Percentiles rank a stretch among this genome's conserved stretches.
Conservation (phyloP, 2,797 vertebrate genomes). For the Picus viridis region DNA sequence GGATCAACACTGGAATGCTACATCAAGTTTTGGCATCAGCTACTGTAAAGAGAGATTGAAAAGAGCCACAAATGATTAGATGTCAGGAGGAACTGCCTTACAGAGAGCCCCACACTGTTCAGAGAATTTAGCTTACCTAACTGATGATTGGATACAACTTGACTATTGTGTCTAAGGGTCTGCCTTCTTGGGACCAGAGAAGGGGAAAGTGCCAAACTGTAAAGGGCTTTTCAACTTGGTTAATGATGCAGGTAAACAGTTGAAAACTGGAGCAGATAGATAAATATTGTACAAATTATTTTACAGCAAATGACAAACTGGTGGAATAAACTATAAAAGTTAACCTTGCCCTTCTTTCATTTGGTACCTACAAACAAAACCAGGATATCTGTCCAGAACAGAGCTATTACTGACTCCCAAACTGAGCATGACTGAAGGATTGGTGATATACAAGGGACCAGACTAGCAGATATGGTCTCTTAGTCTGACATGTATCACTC, state of each 20-base stretch:
- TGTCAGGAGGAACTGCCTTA: background rate
- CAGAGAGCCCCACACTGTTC: background rate
- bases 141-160: background rate
- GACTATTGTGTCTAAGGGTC: background rate
- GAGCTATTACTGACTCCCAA: background rate
- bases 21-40: background rate
- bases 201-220: background rate
- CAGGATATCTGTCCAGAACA: background rate
- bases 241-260: background rate
- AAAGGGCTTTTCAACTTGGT: background rate
- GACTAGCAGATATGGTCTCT: background rate
- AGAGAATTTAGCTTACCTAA: background rate
- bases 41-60: background rate
- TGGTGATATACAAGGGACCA: background rate
- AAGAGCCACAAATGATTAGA: background rate
- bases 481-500: background rate
- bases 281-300: background rate
- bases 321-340: background rate
- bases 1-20: background rate
- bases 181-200: accelerated
- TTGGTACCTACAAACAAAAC: background rate
- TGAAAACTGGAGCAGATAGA: background rate
- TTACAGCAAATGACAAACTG: background rate
- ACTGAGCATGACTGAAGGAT: background rate
- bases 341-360: background rate